phyloP scores from a whole-genome alignment of 64 coral and sea anemone species.

The Stichodactyla helianthus region DNA sequence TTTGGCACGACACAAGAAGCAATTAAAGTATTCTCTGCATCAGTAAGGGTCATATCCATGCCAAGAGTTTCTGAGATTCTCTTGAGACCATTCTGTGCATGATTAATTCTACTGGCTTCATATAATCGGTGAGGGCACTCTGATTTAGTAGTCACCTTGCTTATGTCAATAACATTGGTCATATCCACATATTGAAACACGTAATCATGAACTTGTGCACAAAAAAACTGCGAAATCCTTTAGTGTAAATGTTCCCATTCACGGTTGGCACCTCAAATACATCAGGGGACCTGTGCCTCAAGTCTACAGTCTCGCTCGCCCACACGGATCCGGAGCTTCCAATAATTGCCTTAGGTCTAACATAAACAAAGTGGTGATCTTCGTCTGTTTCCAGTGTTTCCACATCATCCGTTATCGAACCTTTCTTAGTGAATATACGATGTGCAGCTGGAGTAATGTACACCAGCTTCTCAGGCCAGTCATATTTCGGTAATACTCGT shows the following conservation, averaged over 20 bases:
- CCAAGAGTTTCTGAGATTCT: too few species aligned
- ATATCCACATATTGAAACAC: slow-evolving; percentile 32
- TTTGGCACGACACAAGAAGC: too few species aligned
- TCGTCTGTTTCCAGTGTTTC: slow-evolving; percentile 35
- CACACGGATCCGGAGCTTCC: slow-evolving; percentile 26
- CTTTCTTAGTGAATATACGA: slow-evolving; percentile 21
- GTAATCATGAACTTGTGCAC: slow-evolving; percentile 23
- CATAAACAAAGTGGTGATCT: slow-evolving; percentile 40
- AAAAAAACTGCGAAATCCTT: slow-evolving; percentile 18
- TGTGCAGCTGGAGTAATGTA: slow-evolving; percentile 36
- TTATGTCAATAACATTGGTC: slow-evolving; percentile 28
- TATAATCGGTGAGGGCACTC: slow-evolving; percentile 24
- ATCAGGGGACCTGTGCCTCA: neutral
- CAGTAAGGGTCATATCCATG: too few species aligned
- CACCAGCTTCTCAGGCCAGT: slow-evolving; percentile 48
- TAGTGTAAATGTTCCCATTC: slow-evolving; percentile 19
- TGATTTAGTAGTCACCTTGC: slow-evolving; percentile 6
- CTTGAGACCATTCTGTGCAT: slow-evolving; percentile 7
- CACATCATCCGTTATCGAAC: slow-evolving; percentile 11
- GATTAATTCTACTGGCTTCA: slow-evolving; percentile 14
- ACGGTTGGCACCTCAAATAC: neutral
- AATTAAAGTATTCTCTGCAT: too few species aligned
- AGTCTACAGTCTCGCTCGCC: slow-evolving; percentile 28
- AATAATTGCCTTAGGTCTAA: slow-evolving; percentile 41
- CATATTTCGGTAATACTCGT: slow-evolving; percentile 28